Base-by-base conservation (phyloP, 2,113 vertebrate species). In the Pterocles orientalis region DNA sequence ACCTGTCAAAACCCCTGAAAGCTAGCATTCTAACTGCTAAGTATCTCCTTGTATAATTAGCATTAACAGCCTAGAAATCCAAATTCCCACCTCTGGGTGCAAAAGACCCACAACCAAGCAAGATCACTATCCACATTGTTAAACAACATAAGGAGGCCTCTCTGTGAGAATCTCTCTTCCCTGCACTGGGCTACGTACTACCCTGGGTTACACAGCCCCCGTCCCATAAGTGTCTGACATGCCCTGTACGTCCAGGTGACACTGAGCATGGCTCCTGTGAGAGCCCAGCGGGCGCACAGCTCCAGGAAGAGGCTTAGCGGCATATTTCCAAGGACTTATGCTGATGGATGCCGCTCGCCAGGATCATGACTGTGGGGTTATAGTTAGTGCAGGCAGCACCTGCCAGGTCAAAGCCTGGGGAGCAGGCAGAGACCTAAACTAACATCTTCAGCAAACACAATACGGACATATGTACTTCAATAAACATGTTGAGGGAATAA, bases 191-290 rank as follows among this genome's bases (percentile, higher is more conserved):
- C 79, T 75, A 41, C 2, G 0, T 12, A 12, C 56, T 2, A 34
- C 43, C 10, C 23, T 51, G 0, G 0, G 33, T 31, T 23, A 16
- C 19, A 24, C 60, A 39, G 43, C 4, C 2, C 5, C 2, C 1
- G 66, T 23, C 28, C 66, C 23, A 1, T 10, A 26, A 34, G 41
- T 2, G 0, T 16, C 26, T 41, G 14, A 12, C 19, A 10, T 0
- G 1, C 53, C 33, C 54, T 31, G 56, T 8, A 28, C 21, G 47
- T 33, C n/a, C 33, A 47, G 50, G 18, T 0, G 3, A 36, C 18
- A 36, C 51, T 15, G 28, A 24, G n/a, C 0, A 2, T 26, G 61
- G n/a, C 12, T 56, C 41, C 48, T 15, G 36, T 23, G 11, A 53
- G 50, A 28, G 62, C 82, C 70, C 62, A 47, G 21, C 31, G n/a